Evolutionary conservation across 1,140 invertebrate species (phyloP), one percentile per base, ranked within the genome.

Genomic region (Drosophila micromelanica): DNA sequence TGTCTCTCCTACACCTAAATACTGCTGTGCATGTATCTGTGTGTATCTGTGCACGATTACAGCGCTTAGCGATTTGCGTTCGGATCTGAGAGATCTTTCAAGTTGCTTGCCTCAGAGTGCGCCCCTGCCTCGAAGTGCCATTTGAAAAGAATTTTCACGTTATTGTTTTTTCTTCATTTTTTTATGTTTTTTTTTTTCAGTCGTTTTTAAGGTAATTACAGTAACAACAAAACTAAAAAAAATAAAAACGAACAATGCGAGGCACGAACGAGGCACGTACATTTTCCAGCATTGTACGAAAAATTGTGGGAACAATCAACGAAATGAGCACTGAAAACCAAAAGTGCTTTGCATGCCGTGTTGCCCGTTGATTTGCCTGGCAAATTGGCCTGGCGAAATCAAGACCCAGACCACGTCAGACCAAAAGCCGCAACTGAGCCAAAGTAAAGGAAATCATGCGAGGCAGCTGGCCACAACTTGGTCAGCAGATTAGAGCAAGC

Each of bases 271-370:
- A 65, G 74, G 81, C 78, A 86, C 80, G 80, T 85, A 86, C 81
- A 86, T 86, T 86, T 86, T 86, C 82, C 82, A 73, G 82, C 84
- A 89, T 76, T 82, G 81, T 87, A 87, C 81, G 71, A 86, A 86
- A 86, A 86, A 86, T 86, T 86, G 82, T 86, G 84, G 84, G 82
- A 86, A 86, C 84, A 86, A 86, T 86, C 82, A 86, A 87, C 78
- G 76, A 86, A 87, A 86, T 79, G 73, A 82, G 54, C 72, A 72
- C 70, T 57, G 57, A 68, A 68, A 76, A 73, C 69, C 38, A 73
- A 86, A 82, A 82, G 78, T 73, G 84, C 84, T 86, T 86, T 86
- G 82, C 82, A 86, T 86, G 80, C 69, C 73, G 23, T 62, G 57
- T 27, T 59, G 42, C 27, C 27, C 45, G 71, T 55, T 69, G 64